Conservation (phyloP, 2,113 vertebrate genomes). For the Cyanoderma ruficeps region DNA sequence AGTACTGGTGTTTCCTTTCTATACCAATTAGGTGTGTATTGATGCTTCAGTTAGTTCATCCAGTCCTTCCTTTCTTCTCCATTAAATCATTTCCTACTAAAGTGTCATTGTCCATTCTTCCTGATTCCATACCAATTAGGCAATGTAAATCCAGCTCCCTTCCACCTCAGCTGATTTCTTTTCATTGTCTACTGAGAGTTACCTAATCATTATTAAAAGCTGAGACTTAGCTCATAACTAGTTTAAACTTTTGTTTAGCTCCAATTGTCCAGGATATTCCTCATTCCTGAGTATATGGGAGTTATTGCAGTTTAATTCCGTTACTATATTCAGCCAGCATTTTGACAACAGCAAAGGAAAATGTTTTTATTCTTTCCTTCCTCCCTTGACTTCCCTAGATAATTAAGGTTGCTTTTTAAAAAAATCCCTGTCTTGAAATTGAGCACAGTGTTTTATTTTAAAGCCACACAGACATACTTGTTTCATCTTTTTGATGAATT, state of each 20-base stretch:
- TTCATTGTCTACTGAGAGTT: not conserved
- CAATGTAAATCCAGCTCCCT: not conserved
- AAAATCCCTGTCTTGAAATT: not conserved
- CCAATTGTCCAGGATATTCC: not conserved
- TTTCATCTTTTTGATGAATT: not conserved
- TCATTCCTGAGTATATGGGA: not conserved
- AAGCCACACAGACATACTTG: not conserved
- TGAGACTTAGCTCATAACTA: not conserved
- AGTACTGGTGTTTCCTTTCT: not conserved
- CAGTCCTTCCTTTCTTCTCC: conserved; percentile 19
- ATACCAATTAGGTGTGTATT: not conserved
- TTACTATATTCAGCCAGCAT: conserved; percentile 20
- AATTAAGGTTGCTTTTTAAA: not conserved
- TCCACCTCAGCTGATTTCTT: not conserved
- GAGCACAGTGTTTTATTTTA: not conserved
- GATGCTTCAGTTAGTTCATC: not conserved
- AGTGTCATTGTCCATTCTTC: conserved; percentile 4
- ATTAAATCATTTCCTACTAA: conserved; percentile 66
- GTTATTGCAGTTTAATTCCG: not conserved
- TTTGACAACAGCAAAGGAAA: conserved; percentile 37
- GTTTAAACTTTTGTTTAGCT: conserved; percentile 21
- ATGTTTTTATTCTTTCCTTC: conserved; percentile 44
- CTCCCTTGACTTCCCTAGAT: conserved; percentile 8
- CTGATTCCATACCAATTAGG: not conserved
- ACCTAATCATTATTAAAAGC: conserved; percentile 19